Conservation (phyloP, 2,797 vertebrate genomes). For the Manis javanica region DNA sequence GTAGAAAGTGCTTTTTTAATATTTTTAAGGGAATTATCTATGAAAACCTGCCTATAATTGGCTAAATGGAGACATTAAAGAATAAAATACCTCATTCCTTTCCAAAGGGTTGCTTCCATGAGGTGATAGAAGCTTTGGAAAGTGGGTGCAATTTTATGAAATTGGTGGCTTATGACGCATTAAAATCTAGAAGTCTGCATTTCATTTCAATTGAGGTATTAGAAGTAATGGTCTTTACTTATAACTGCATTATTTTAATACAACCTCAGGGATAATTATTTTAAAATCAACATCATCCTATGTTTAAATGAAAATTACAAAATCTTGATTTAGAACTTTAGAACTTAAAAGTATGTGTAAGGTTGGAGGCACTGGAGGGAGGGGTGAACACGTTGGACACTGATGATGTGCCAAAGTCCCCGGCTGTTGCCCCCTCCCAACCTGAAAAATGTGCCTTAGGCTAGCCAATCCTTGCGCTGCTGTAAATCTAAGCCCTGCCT, state of each 20-base stretch:
- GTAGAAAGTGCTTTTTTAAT: slow-evolving; percentile 62
- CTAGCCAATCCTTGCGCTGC: too few species aligned
- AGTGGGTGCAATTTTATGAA: slow-evolving; percentile 70
- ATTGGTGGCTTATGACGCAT: slow-evolving; percentile 59
- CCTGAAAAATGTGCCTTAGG: too few species aligned
- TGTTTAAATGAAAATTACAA: slow-evolving; percentile 61
- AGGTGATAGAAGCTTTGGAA: slow-evolving; percentile 65
- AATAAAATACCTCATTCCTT: slow-evolving; percentile 68
- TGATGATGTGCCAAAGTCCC: too few species aligned
- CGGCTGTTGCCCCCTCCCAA: too few species aligned
- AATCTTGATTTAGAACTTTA: slow-evolving; percentile 57
- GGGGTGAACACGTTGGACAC: too few species aligned
- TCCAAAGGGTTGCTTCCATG: slow-evolving; percentile 66
- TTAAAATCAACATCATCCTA: slow-evolving; percentile 47
- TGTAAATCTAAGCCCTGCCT: too few species aligned
- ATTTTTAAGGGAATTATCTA: slow-evolving; percentile 56
- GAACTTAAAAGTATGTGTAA: background rate
- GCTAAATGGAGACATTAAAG: slow-evolving; percentile 73
- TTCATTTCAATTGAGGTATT: slow-evolving; percentile 64
- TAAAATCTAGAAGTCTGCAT: slow-evolving; percentile 66
- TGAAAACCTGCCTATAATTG: slow-evolving; percentile 68
- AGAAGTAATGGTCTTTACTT: slow-evolving; percentile 57
- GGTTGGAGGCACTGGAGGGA: too few species aligned
- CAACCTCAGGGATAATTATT: slow-evolving; percentile 64
- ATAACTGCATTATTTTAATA: slow-evolving; percentile 66